A percentile compares a stretch with the other conserved stretches of the same genome.
Evolutionary conservation across 30 jellyfish, hydroid and myxozoan genomes (phyloP).

Genomic region (Mastigias papua): DNA sequence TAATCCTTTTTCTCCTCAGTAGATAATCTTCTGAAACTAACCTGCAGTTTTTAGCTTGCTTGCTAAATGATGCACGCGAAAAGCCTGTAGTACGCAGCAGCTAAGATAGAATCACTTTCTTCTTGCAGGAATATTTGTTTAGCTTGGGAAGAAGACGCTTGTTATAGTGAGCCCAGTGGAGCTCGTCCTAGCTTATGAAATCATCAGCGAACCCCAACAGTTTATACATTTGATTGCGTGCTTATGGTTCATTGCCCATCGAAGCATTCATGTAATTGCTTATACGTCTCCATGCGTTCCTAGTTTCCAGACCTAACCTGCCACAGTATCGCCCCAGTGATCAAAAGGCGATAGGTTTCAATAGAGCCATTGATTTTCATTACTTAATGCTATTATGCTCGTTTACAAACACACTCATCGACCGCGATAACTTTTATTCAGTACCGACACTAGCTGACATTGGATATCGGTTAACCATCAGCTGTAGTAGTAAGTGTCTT

Average conservation of each 20-base stretch:
- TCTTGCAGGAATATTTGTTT: conserved; percentile 43
- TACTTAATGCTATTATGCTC: conserved; percentile 74
- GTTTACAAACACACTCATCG: conserved; percentile 77
- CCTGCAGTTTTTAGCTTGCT: neutral
- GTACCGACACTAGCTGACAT: neutral
- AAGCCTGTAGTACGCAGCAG: neutral
- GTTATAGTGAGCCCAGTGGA: conserved; percentile 58
- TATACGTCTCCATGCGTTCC: conserved; percentile 74
- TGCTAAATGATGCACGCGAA: neutral
- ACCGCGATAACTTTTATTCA: conserved; percentile 73
- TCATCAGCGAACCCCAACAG: conserved; percentile 85
- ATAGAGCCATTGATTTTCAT: conserved; percentile 73
- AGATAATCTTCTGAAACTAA: neutral
- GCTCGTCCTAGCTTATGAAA: conserved; percentile 70
- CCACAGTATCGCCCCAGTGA: conserved; percentile 71
- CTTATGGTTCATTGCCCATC: conserved; percentile 71
- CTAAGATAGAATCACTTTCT: neutral
- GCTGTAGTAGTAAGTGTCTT: conserved; percentile 22
- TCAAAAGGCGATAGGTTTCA: conserved; percentile 77
- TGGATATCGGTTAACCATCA: conserved; percentile 33
- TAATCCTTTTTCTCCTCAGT: neutral
- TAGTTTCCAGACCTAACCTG: conserved; percentile 82
- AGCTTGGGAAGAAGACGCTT: conserved; percentile 72
- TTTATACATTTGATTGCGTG: conserved; percentile 77
- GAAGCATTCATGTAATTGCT: conserved; percentile 75